Percentiles rank a stretch among this genome's conserved stretches.
phyloP scores from a whole-genome alignment of 2,797 vertebrate species.

The Meriones psammophilus region DNA sequence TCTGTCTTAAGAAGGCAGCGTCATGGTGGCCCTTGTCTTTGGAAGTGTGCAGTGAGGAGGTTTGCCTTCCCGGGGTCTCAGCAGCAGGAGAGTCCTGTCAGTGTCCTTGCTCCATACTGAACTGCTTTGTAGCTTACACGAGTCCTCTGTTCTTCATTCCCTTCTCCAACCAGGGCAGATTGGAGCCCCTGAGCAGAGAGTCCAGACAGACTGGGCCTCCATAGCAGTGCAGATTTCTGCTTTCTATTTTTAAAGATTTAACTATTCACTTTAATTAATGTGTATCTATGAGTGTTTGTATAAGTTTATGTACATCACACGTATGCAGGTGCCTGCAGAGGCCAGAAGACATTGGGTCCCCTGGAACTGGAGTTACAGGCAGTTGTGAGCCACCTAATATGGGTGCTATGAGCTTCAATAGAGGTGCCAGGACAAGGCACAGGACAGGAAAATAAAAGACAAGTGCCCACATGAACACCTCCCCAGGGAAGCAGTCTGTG shows the following conservation, averaged over 20 bases:
- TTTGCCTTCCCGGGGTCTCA: not conserved
- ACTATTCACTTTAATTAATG: not conserved
- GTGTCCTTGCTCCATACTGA: accelerated
- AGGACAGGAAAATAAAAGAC: not conserved
- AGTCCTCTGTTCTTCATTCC: not conserved
- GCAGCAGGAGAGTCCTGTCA: not conserved
- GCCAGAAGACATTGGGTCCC: not conserved
- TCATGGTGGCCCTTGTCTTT: too few relatives aligned
- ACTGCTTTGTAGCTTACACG: not conserved
- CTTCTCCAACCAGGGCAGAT: not conserved
- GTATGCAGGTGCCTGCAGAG: too few relatives aligned
- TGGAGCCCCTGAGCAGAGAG: not conserved
- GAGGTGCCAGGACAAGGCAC: not conserved
- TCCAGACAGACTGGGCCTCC: not conserved
- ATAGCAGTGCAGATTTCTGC: not conserved
- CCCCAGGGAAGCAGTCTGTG: not conserved
- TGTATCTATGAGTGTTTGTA: not conserved
- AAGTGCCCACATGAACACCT: too few relatives aligned
- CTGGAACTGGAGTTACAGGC: too few relatives aligned
- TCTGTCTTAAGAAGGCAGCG: not conserved
- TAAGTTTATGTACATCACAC: too few relatives aligned
- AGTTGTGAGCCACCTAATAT: too few relatives aligned
- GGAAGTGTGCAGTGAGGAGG: too few relatives aligned
- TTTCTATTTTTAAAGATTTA: not conserved
- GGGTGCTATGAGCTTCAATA: not conserved